These are phyloP conservation scores for Planiliza haematocheilus DNA, from an alignment of 2,113 vertebrate genomes.

Conservation along the genomic window DNA sequence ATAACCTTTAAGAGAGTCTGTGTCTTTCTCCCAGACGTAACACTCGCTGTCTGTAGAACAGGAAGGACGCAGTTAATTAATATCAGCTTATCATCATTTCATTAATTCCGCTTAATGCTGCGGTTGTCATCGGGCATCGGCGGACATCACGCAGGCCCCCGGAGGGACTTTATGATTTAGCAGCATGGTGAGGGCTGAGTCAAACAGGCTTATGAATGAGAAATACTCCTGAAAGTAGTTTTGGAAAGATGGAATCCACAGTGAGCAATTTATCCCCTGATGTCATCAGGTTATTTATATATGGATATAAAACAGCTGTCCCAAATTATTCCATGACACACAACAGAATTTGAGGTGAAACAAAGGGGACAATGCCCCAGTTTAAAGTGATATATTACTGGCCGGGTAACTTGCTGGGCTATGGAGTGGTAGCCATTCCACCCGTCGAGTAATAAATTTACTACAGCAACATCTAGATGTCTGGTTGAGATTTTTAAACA, in stretches of 20 bases:
- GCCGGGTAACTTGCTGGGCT: too few relatives aligned
- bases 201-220: background rate
- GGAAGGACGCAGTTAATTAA: conserved; percentile 53
- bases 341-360: background rate
- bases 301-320: conserved; percentile 6
- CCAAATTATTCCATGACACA: background rate
- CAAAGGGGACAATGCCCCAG: background rate
- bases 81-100: conserved; percentile 45
- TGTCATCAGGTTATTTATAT: conserved; percentile 12
- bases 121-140: conserved; percentile 2
- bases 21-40: conserved; percentile 37
- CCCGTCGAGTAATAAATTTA: too few relatives aligned
- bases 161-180: background rate
- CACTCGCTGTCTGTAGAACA: conserved; percentile 2
- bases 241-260: background rate
- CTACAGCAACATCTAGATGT: conserved; percentile 26
- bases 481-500: conserved; percentile 23
- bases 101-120: conserved; percentile 43
- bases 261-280: background rate
- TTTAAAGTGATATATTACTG: conserved; percentile 20
- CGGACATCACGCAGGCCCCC: conserved; percentile 3
- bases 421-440: too few relatives aligned
- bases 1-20: conserved; percentile 43
- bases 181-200: background rate
- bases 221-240: conserved; percentile 10